These are phyloP conservation scores for Leptestheria dahalacensis DNA, from an alignment of 1,140 invertebrate genomes.

Conservation along the genomic window DNA sequence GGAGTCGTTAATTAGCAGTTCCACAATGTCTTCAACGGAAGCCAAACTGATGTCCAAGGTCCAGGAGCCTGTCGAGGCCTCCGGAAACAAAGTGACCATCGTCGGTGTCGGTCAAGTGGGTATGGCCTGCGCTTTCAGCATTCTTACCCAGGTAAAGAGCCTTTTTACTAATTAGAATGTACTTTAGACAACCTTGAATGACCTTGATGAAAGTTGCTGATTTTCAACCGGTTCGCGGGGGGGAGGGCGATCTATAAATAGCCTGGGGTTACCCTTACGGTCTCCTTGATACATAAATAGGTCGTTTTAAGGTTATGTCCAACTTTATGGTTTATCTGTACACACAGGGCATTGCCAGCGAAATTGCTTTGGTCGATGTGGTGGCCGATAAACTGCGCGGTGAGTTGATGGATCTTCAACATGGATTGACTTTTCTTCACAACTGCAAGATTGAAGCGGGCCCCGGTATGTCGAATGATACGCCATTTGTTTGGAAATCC, in stretches of 20 bases:
- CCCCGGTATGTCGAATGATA: slow-evolving; percentile 30
- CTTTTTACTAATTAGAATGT: background rate
- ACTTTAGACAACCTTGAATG: background rate
- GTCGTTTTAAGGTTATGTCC: too few species aligned
- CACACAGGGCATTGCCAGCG: slow-evolving; percentile 35
- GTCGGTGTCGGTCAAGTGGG: slow-evolving; percentile 82
- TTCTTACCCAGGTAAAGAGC: slow-evolving; percentile 55
- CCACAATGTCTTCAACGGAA: background rate
- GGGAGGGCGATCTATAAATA: too few species aligned
- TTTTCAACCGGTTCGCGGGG: too few species aligned
- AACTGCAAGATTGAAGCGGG: slow-evolving; percentile 61
- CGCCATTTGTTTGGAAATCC: background rate
- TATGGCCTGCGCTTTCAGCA: slow-evolving; percentile 80
- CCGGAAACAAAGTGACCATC: slow-evolving; percentile 61
- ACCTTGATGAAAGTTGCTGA: too few species aligned
- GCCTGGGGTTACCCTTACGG: too few species aligned
- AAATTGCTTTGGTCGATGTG: slow-evolving; percentile 65
- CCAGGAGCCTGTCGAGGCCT: slow-evolving; percentile 16
- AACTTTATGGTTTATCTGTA: too few species aligned
- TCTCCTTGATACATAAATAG: too few species aligned
- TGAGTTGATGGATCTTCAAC: slow-evolving; percentile 77
- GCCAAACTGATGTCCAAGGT: background rate
- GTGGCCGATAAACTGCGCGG: slow-evolving; percentile 64
- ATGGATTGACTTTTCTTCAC: slow-evolving; percentile 67
- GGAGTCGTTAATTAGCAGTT: too few species aligned